Conservation (phyloP, 2,113 vertebrate species). For the Notothenia rossii region DNA sequence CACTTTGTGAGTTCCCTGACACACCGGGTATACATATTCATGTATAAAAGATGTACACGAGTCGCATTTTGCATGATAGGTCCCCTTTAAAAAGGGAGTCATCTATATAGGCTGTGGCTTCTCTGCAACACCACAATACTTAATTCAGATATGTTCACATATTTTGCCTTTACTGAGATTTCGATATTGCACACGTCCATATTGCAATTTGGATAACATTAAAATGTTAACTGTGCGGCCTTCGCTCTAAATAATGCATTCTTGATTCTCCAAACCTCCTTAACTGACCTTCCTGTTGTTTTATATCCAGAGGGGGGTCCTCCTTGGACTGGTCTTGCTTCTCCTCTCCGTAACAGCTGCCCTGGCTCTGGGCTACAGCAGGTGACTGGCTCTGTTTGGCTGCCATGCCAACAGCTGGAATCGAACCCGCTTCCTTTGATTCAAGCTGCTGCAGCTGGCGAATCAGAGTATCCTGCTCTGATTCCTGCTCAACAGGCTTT, state of each 20-base stretch:
- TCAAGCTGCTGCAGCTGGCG: constrained; percentile 34
- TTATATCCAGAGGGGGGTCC: constrained; percentile 76
- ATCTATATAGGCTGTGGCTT: no score
- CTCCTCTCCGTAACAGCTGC: constrained; percentile 74
- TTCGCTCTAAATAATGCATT: neutral
- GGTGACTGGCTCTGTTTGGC: constrained; percentile 18
- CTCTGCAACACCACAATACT: no score
- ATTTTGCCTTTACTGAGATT: no score
- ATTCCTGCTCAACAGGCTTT: constrained; percentile 33
- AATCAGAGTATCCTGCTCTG: constrained; percentile 46
- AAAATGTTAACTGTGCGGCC: no score
- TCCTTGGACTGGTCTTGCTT: constrained; percentile 89
- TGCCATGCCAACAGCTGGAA: neutral
- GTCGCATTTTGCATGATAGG: no score
- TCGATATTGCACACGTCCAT: no score
- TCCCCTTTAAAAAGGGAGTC: no score
- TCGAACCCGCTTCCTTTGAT: constrained; percentile 10
- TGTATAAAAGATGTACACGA: no score
- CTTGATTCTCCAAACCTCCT: neutral
- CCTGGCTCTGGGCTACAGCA: neutral
- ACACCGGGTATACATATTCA: no score
- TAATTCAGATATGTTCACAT: no score
- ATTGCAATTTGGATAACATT: no score
- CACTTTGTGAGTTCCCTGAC: no score
- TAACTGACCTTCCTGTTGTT: constrained; percentile 84